Evolutionary conservation across 1,140 invertebrate genomes (phyloP).

Genomic region (Acromyrmex heyeri): DNA sequence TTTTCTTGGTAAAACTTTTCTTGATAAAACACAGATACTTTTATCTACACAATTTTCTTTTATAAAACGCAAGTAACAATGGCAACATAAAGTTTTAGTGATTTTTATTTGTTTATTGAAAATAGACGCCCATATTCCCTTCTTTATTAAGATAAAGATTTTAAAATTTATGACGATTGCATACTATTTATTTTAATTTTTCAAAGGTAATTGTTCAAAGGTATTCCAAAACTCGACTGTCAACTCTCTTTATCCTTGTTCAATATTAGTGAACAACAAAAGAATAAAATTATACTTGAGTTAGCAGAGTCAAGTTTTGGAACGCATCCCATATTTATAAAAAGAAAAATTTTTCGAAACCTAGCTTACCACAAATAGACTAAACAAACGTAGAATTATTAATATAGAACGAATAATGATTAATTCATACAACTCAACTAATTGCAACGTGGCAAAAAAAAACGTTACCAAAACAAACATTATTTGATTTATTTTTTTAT

Average conservation of each 20-base stretch:
- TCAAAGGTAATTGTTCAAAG: neutral
- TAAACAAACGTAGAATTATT: neutral
- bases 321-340: neutral
- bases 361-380: neutral
- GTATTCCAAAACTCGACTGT: too few relatives aligned
- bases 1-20: conserved; percentile 52
- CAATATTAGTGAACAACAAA: too few relatives aligned
- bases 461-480: neutral
- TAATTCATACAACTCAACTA: neutral
- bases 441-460: neutral
- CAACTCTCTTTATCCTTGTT: too few relatives aligned
- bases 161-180: neutral
- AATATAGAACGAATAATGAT: neutral
- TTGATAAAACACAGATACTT: conserved; percentile 69
- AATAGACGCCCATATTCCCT: conserved; percentile 28
- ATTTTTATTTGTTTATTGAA: conserved; percentile 6
- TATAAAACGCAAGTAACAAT: conserved; percentile 67
- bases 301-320: too few relatives aligned
- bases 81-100: neutral
- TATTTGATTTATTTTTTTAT: conserved; percentile 10
- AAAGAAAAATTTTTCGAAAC: conserved; percentile 36
- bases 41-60: conserved; percentile 61
- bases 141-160: neutral
- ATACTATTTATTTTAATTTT: neutral
- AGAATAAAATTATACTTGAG: too few relatives aligned